Conservation (phyloP, 2,888 invertebrate genomes). For the Odontothrips loti region DNA sequence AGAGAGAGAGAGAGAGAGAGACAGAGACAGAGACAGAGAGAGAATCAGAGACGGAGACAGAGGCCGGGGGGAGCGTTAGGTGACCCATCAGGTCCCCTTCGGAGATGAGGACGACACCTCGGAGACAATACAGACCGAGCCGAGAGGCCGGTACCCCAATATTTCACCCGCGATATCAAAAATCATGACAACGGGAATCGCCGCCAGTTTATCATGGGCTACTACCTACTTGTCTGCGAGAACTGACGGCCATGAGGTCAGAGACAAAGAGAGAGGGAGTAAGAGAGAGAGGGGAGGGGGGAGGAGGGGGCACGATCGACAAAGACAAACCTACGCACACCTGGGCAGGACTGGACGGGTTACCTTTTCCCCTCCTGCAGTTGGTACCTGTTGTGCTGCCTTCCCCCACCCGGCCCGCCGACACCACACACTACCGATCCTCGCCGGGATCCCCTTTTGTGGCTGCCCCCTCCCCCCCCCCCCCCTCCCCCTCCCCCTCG, state of each 20-base stretch:
- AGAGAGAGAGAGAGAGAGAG: conserved; percentile 12
- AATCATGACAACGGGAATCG: conserved; percentile 7
- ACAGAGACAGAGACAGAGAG: background rate
- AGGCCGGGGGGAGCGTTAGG: no score
- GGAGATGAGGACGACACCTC: no score
- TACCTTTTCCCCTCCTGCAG: no score
- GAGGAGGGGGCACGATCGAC: background rate
- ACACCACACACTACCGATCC: background rate
- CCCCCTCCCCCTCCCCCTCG: background rate
- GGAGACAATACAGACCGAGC: no score
- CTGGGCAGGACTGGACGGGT: background rate
- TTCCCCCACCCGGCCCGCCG: background rate
- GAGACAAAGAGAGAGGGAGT: no score
- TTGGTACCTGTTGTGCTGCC: background rate
- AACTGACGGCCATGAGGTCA: no score
- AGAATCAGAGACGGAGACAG: background rate
- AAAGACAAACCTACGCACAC: conserved; percentile 1
- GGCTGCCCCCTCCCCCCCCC: background rate
- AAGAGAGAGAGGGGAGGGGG: no score
- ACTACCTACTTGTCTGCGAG: background rate
- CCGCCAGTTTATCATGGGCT: background rate
- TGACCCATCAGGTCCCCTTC: no score
- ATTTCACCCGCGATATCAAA: conserved; percentile 18
- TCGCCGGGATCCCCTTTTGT: background rate
- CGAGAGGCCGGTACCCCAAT: background rate